These are phyloP conservation scores for Euphonia xanthogaster DNA, from an alignment of 2,797 vertebrate genomes.

Conservation along the genomic window DNA sequence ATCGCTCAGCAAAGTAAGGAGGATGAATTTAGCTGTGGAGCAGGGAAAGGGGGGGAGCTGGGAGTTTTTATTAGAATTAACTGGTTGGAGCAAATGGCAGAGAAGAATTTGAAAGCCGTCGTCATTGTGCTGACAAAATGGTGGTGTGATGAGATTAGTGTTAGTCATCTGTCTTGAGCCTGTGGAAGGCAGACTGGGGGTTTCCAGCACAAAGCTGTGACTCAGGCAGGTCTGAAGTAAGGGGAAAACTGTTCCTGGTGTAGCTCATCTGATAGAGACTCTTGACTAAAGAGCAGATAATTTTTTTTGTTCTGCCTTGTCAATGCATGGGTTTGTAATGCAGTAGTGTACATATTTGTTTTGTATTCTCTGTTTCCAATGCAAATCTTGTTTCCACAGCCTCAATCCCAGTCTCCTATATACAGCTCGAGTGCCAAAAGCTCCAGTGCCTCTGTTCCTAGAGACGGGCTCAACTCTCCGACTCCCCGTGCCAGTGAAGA, in stretches of 20 bases:
- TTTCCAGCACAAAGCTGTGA: constrained; percentile 28
- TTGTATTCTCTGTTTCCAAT: not conserved
- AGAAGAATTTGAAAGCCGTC: not conserved
- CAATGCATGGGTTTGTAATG: not conserved
- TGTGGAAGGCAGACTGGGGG: not conserved
- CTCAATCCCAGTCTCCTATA: constrained; percentile 77
- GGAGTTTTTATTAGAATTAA: not conserved
- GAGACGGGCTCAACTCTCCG: constrained; percentile 81
- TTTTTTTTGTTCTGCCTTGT: not conserved
- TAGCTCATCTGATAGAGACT: not conserved
- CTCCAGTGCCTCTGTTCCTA: constrained; percentile 74
- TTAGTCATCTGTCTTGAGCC: constrained; percentile 62
- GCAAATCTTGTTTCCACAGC: constrained; percentile 36
- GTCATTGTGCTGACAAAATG: not conserved
- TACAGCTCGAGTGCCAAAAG: constrained; percentile 79
- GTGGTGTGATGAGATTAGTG: constrained; percentile 17
- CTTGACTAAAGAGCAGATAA: not conserved
- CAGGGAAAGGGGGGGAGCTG: not conserved
- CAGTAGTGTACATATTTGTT: not conserved
- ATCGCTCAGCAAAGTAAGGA: not conserved
- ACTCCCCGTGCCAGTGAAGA: constrained; percentile 83
- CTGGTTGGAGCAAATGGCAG: not conserved
- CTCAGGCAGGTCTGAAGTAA: constrained; percentile 20
- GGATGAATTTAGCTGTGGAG: not conserved
- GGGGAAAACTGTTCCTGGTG: not conserved